phyloP scores from a whole-genome alignment of 2,888 invertebrate genomes.

The Drosophila cognata region DNA sequence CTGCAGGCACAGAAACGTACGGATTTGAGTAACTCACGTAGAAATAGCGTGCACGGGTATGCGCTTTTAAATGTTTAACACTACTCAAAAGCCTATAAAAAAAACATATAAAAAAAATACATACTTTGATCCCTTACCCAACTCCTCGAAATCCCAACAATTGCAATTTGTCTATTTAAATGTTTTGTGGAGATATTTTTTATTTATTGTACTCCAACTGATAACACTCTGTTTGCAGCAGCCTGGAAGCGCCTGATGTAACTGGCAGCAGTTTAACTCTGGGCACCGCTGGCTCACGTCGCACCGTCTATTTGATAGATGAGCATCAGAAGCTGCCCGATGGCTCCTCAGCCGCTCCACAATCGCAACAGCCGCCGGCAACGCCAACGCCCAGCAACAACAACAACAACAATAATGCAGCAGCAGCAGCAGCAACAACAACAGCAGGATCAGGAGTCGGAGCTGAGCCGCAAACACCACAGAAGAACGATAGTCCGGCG shows the following conservation, averaged over 20 bases:
- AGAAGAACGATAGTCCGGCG: constrained; percentile 84
- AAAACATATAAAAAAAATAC: neutral
- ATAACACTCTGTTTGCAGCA: constrained; percentile 54
- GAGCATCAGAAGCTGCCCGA: constrained; percentile 87
- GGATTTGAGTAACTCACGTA: constrained; percentile 85
- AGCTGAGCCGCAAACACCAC: constrained; percentile 85
- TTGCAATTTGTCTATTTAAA: constrained; percentile 16
- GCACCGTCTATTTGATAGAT: constrained; percentile 92
- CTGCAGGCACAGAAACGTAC: constrained; percentile 86
- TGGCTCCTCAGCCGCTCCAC: constrained; percentile 76
- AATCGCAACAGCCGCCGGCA: constrained; percentile 34
- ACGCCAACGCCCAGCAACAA: constrained; percentile 44
- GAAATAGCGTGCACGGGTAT: constrained; percentile 88
- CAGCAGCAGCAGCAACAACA: neutral
- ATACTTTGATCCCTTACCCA: constrained; percentile 1
- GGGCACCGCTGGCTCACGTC: constrained; percentile 92
- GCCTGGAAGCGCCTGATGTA: constrained; percentile 84
- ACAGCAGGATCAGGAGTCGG: constrained; percentile 16
- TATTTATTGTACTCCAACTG: neutral
- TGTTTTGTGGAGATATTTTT: constrained; percentile 7
- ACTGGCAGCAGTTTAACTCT: constrained; percentile 87
- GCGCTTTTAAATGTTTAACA: constrained; percentile 76
- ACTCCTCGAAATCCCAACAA: neutral
- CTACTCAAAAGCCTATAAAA: constrained; percentile 14
- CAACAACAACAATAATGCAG: constrained; percentile 1